A percentile compares a stretch with the other conserved stretches of the same genome.
Conservation (phyloP, 2,113 vertebrate genomes). For the Leptocoma aspasia region DNA sequence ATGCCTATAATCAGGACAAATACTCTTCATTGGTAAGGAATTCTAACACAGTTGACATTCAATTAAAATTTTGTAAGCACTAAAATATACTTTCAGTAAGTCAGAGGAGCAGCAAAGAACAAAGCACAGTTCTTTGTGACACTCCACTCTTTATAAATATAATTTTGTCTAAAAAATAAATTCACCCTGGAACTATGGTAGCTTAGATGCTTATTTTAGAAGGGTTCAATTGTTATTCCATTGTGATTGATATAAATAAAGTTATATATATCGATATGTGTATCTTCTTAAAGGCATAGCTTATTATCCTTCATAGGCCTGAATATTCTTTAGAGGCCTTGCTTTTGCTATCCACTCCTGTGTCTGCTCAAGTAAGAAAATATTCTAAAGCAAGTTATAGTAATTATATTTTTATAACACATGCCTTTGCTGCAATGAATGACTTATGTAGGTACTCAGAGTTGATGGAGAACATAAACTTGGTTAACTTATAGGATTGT, state of each 20-base stretch:
- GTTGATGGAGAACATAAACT: background rate
- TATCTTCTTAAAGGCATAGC: background rate
- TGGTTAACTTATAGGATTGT: background rate
- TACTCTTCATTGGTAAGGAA: background rate
- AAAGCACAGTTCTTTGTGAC: too few relatives aligned
- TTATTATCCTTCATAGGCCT: background rate
- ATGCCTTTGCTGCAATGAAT: background rate
- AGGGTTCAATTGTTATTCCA: background rate
- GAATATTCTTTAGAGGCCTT: background rate
- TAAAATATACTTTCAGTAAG: background rate
- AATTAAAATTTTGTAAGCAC: background rate
- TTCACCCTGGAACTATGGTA: background rate
- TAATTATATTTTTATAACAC: background rate
- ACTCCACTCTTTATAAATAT: background rate
- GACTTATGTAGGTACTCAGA: background rate
- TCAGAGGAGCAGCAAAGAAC: background rate
- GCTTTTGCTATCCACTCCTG: background rate
- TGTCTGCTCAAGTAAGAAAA: background rate
- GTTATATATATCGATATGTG: rapidly evolving
- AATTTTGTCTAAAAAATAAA: background rate
- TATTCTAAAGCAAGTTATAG: background rate
- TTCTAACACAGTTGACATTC: background rate
- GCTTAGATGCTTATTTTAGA: background rate
- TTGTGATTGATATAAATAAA: background rate
- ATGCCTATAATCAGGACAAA: background rate